Conservation (phyloP, 2,113 vertebrate species). For the Ctenodactylus gundi region DNA sequence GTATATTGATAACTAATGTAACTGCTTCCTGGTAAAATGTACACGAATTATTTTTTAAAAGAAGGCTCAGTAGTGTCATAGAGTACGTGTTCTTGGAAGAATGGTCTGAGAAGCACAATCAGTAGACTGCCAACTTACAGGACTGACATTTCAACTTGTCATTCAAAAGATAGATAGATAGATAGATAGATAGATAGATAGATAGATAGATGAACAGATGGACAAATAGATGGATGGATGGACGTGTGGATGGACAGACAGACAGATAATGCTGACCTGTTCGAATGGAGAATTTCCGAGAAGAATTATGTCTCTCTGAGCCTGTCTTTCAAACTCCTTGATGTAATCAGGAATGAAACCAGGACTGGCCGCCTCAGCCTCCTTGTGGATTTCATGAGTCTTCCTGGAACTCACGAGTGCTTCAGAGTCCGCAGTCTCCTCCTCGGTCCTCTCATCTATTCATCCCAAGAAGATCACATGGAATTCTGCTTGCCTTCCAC, state of each 20-base stretch:
- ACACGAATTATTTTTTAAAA: background rate
- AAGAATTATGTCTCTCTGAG: conserved; percentile 90
- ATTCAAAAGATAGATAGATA: conserved; percentile 78
- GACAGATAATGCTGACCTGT: conserved; percentile 88
- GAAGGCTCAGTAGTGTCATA: background rate
- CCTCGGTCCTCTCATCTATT: conserved; percentile 1
- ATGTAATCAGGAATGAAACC: conserved; percentile 85
- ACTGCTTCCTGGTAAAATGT: background rate
- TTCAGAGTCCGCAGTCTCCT: background rate
- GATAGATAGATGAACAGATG: too few species aligned
- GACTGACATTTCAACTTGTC: conserved; percentile 82
- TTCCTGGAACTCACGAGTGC: conserved; percentile 50
- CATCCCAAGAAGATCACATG: conserved; percentile 58
- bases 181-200: too few species aligned
- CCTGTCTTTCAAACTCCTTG: conserved; percentile 87
- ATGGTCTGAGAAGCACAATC: background rate
- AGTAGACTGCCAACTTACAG: conserved; percentile 77
- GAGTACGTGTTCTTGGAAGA: conserved; percentile 28
- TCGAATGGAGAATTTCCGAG: conserved; percentile 90
- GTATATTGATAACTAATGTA: background rate
- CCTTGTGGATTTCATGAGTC: conserved; percentile 73
- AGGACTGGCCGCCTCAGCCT: conserved; percentile 83
- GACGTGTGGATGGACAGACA: too few species aligned
- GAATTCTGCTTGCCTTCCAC: background rate
- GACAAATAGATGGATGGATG: too few species aligned